These are phyloP conservation scores for Sesia bembeciformis DNA, from an alignment of 2,888 invertebrate species.

Conservation along the genomic window DNA sequence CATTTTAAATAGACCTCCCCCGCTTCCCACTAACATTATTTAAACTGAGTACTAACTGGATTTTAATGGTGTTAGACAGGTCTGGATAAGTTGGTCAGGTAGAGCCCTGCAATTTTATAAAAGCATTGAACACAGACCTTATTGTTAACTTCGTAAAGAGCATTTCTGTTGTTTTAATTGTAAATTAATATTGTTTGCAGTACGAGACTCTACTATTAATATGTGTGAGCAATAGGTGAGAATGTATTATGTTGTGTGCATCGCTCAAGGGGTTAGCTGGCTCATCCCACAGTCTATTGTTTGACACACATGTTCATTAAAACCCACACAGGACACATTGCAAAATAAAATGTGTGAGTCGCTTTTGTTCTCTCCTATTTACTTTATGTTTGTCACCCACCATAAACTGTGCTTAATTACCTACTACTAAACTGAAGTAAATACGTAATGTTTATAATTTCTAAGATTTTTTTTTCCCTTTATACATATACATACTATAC, in stretches of 20 bases:
- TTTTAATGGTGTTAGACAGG: neutral
- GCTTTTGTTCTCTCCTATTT: neutral
- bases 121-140: constrained; percentile 13
- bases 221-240: constrained; percentile 10
- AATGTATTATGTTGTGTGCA: constrained; percentile 13
- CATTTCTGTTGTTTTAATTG: constrained; percentile 14
- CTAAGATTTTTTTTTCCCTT: too few relatives aligned
- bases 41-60: neutral
- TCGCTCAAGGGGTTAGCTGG: constrained; percentile 12
- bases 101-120: neutral
- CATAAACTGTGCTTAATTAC: too few relatives aligned
- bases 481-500: too few relatives aligned
- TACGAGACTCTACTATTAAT: constrained; percentile 19
- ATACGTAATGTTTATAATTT: too few relatives aligned
- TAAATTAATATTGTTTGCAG: constrained; percentile 7
- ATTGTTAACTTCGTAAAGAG: constrained; percentile 15
- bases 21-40: neutral
- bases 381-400: too few relatives aligned
- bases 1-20: constrained; percentile 23
- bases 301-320: constrained; percentile 23
- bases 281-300: constrained; percentile 54
- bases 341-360: neutral
- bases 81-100: neutral
- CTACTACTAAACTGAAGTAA: too few relatives aligned
- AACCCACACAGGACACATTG: constrained; percentile 24